Conservation (phyloP, 1,140 invertebrate species). For the Eupeodes corollae region DNA sequence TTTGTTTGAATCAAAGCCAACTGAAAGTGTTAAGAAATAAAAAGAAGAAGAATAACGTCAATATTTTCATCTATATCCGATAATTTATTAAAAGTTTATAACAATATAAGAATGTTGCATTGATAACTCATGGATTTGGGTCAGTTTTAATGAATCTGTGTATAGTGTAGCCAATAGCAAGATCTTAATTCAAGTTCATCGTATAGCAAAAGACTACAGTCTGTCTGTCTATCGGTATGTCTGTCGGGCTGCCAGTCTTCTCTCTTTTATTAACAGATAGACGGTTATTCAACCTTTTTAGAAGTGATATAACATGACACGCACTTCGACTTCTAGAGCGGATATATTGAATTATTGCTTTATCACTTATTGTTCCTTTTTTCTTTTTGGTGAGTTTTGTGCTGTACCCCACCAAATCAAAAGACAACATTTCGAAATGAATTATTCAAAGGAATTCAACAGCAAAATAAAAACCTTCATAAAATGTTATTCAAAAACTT, state of each 20-base stretch:
- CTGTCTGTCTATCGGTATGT: too few species aligned
- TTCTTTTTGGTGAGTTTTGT: too few species aligned
- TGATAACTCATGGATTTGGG: not conserved
- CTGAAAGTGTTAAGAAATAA: conserved; percentile 41
- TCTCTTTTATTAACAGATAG: not conserved
- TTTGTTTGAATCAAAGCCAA: conserved; percentile 67
- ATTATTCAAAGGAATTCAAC: too few species aligned
- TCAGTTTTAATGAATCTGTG: not conserved
- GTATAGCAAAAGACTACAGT: too few species aligned
- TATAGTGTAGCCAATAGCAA: not conserved
- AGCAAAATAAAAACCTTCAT: not conserved
- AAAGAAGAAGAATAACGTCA: too few species aligned
- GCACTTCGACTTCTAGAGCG: too few species aligned
- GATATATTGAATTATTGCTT: too few species aligned
- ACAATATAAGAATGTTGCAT: not conserved
- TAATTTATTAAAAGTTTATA: conserved; percentile 7
- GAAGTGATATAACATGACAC: conserved; percentile 1
- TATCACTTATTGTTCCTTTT: too few species aligned
- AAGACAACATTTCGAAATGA: too few species aligned
- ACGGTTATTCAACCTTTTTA: conserved; percentile 1
- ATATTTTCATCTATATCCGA: too few species aligned
- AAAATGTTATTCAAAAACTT: conserved; percentile 20
- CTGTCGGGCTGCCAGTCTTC: too few species aligned
- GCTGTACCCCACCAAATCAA: too few species aligned
- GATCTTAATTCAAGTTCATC: not conserved